Evolutionary conservation across 2,797 vertebrate genomes (phyloP), one percentile per base, ranked within the genome.

Genomic region (Champsocephalus esox): DNA sequence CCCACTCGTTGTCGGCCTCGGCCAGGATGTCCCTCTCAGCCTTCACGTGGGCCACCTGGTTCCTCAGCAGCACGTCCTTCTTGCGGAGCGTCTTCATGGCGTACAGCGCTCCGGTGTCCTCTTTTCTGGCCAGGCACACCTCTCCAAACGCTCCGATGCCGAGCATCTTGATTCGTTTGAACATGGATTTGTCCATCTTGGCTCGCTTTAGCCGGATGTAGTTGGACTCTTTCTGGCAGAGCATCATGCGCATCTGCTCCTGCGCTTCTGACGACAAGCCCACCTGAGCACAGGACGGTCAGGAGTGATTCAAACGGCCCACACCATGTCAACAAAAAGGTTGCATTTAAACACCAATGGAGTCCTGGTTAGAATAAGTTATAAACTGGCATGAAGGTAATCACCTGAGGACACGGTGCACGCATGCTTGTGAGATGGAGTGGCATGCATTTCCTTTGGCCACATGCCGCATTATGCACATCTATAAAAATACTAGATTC

Each of bases 181-280:
- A 99, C 98, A 99, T 98, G 21, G 95, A 98, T 79, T 99, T 99
- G 46, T 99, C 98, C 97, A 99, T 99, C 95, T 99, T 99, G 85
- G 98, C 98, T 44, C 98, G 96, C 90, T 98, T 98, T 52, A 99
- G 95, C 12, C 98, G 94, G 87, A 99, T 99, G 84, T 99, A 99
- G 93, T 99, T 99, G 77, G 98, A 99, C 73, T 99, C 98, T 45
- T 99, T 99, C 93, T 99, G 98, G 83, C 93, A 96, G 56, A 99
- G 95, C 98, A 99, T 99, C 94, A 98, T 99, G 43, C 97, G 98
- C 98, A 99, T 99, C 93, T 99, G 98, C 92, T 99, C 96, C 87
- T 98, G 97, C 46, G 98, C 98, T 49, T 99, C 97, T 73, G 95
- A 94, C 0, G 97, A 98, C 89, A 99, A 93, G 69, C 97, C 97